Conservation (phyloP, 2,113 vertebrate genomes). For the Anseranas semipalmata region DNA sequence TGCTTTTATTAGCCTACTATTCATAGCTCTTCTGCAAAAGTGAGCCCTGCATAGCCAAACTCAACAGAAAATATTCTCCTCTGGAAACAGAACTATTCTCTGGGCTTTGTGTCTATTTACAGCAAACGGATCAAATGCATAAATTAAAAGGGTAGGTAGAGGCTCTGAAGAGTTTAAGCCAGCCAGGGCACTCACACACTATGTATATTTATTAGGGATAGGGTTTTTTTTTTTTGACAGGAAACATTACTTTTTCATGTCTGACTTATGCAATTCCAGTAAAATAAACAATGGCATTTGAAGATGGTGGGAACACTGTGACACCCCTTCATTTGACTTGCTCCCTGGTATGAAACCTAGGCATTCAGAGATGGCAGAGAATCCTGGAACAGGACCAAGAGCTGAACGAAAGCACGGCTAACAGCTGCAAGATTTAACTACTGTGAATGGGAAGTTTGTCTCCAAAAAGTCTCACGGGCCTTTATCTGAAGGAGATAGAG, state of each 20-base stretch:
- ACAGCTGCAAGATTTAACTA: neutral
- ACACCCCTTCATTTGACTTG: neutral
- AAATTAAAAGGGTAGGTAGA: neutral
- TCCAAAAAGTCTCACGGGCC: neutral
- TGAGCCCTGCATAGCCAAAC: neutral
- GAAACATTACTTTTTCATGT: neutral
- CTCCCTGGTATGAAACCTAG: constrained; percentile 18
- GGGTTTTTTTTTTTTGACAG: neutral
- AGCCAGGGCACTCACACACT: neutral
- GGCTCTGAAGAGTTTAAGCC: neutral
- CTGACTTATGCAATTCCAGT: neutral
- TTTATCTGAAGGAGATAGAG: neutral
- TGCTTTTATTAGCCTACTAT: constrained; percentile 3
- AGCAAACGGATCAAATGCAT: constrained; percentile 31
- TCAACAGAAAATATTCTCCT: neutral
- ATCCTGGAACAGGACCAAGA: neutral
- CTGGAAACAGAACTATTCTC: neutral
- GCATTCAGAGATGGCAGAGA: neutral
- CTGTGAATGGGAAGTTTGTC: constrained; percentile 15
- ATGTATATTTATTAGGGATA: neutral
- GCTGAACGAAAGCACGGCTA: neutral
- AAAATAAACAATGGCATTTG: neutral
- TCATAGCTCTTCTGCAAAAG: constrained; percentile 32
- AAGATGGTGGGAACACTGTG: neutral
- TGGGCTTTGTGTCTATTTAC: neutral